phyloP scores from a whole-genome alignment of 2,888 invertebrate genomes.

The Leptinotarsa haldemani region DNA sequence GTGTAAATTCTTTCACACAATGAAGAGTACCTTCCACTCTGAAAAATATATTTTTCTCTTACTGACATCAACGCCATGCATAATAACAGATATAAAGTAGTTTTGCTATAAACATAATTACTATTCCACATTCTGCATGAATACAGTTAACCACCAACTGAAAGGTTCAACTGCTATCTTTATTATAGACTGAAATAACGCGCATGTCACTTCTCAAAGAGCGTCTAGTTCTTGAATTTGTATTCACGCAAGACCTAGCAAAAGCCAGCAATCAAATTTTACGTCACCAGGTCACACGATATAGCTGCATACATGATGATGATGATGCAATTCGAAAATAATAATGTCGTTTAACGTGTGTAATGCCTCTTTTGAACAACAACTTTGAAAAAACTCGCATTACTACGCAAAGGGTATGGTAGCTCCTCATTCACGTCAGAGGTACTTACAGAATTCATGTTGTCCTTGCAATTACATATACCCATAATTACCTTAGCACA shows the following conservation, averaged over 20 bases:
- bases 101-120: not conserved
- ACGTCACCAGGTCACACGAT: slow-evolving; percentile 61
- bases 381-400: too few relatives aligned
- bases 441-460: too few relatives aligned
- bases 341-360: too few relatives aligned
- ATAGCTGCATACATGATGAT: slow-evolving; percentile 50
- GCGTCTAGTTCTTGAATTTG: slow-evolving; percentile 56
- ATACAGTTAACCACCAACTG: not conserved
- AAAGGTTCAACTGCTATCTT: slow-evolving; percentile 30
- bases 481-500: too few relatives aligned
- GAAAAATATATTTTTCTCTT: too few relatives aligned
- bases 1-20: too few relatives aligned
- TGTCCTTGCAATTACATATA: too few relatives aligned
- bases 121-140: not conserved
- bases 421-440: too few relatives aligned
- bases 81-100: not conserved
- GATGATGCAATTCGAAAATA: too few relatives aligned
- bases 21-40: too few relatives aligned
- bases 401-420: too few relatives aligned
- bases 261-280: slow-evolving; percentile 59
- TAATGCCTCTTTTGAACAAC: too few relatives aligned
- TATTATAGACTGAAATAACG: slow-evolving; percentile 44
- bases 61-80: not conserved
- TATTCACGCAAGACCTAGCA: slow-evolving; percentile 57
- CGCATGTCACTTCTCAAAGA: slow-evolving; percentile 58